Evolutionary conservation across 92 coral and sea anemone species (phyloP).

Genomic region (Pocillopora meandrina): DNA sequence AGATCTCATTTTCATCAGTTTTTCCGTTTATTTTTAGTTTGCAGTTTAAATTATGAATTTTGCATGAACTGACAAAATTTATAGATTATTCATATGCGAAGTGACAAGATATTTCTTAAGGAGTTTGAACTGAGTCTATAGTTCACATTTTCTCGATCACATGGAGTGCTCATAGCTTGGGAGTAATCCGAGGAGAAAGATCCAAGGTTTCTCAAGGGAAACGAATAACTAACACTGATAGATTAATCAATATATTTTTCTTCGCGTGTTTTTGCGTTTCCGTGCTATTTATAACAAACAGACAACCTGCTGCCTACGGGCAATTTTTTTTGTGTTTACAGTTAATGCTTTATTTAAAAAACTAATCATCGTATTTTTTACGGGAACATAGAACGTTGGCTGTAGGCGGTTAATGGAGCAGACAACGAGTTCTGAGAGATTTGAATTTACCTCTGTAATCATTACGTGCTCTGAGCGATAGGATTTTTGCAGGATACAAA

Average conservation of each 20-base stretch:
- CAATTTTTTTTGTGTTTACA: neutral
- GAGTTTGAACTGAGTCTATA: neutral
- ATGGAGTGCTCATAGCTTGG: too few species aligned
- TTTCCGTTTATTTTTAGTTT: neutral
- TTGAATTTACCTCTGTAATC: neutral
- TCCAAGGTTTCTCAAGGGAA: too few species aligned
- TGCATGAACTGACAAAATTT: neutral
- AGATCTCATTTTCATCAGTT: neutral
- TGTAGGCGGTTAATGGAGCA: neutral
- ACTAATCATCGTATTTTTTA: neutral
- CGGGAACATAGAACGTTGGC: too few species aligned
- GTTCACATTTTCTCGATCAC: too few species aligned
- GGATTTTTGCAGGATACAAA: neutral
- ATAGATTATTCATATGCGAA: constrained; percentile 1
- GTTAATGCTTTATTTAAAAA: neutral
- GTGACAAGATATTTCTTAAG: neutral
- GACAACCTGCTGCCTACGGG: too few species aligned
- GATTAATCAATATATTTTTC: too few species aligned
- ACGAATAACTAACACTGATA: too few species aligned
- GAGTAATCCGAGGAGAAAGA: too few species aligned
- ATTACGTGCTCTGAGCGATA: neutral
- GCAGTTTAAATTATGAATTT: constrained; percentile 7
- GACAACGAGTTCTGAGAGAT: neutral
- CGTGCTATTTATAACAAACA: neutral
- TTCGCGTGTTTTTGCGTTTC: neutral